Conservation (phyloP, 2,113 vertebrate genomes). For the Lynx canadensis region DNA sequence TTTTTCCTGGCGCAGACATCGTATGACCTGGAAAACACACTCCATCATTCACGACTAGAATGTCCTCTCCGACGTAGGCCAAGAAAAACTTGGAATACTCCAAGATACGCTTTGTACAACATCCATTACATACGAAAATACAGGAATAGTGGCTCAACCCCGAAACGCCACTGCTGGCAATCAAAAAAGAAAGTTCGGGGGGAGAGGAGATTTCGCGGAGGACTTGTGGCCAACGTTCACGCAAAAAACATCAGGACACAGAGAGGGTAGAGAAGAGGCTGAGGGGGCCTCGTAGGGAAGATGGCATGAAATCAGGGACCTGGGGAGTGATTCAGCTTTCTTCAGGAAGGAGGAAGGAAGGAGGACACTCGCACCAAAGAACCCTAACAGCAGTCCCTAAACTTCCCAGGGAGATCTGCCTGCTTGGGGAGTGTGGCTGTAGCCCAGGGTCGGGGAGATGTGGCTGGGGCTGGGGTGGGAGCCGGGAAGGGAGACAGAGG, state of each 20-base stretch:
- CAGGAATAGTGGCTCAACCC: neutral
- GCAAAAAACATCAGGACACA: neutral
- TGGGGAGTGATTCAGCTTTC: neutral
- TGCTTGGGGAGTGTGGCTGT: neutral
- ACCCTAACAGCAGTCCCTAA: neutral
- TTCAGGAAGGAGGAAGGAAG: neutral
- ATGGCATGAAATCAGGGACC: neutral
- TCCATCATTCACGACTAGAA: conserved; percentile 48
- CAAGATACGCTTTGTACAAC: neutral
- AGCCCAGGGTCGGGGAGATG: neutral
- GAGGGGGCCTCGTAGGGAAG: neutral
- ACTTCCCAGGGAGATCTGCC: neutral
- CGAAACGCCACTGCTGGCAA: neutral
- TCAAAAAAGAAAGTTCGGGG: neutral
- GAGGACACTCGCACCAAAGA: neutral
- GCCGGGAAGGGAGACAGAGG: neutral
- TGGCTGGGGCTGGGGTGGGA: neutral
- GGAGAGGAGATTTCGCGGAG: neutral
- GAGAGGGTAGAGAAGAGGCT: neutral
- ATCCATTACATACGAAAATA: neutral
- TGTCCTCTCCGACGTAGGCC: conserved; percentile 24
- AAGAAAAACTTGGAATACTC: conserved; percentile 49
- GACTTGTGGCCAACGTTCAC: neutral
- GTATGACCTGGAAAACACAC: conserved; percentile 52
- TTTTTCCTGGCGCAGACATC: conserved; percentile 28